Conservation (phyloP, 1,140 invertebrate genomes). For the Mactra quadrangularis region DNA sequence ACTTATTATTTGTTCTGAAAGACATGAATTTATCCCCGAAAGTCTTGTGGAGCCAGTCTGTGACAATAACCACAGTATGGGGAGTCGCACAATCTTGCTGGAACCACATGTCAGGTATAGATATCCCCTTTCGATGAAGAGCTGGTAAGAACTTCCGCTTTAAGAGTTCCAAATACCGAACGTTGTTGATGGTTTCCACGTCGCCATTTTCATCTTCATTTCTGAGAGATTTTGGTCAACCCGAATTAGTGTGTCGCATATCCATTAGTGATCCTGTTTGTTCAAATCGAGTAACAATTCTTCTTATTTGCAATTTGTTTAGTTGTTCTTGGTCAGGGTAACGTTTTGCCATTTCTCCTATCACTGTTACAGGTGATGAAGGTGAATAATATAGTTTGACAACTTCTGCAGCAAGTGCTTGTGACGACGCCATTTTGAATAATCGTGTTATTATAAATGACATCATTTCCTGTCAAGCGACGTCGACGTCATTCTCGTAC, state of each 20-base stretch:
- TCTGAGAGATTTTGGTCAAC: constrained; percentile 23
- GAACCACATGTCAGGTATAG: neutral
- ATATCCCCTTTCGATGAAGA: neutral
- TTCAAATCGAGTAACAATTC: constrained; percentile 24
- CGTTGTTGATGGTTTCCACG: too few relatives aligned
- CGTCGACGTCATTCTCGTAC: neutral
- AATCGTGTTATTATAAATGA: constrained; percentile 15
- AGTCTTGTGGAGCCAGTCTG: neutral
- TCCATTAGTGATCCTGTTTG: constrained; percentile 49
- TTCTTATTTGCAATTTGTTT: neutral
- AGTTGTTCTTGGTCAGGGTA: neutral
- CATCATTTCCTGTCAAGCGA: constrained; percentile 17
- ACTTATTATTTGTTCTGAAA: neutral
- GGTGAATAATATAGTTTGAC: constrained; percentile 32
- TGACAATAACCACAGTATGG: neutral
- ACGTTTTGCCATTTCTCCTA: constrained; percentile 19
- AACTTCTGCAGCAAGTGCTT: neutral
- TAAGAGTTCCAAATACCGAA: neutral
- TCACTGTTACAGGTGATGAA: neutral
- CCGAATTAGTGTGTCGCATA: constrained; percentile 21
- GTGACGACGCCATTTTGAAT: constrained; percentile 40
- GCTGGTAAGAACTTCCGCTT: neutral
- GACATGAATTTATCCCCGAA: neutral
- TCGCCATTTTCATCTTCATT: neutral
- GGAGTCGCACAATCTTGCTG: neutral